Evolutionary conservation across 2,888 invertebrate species (phyloP).

Genomic region (Cosmorhoe ocellata): DNA sequence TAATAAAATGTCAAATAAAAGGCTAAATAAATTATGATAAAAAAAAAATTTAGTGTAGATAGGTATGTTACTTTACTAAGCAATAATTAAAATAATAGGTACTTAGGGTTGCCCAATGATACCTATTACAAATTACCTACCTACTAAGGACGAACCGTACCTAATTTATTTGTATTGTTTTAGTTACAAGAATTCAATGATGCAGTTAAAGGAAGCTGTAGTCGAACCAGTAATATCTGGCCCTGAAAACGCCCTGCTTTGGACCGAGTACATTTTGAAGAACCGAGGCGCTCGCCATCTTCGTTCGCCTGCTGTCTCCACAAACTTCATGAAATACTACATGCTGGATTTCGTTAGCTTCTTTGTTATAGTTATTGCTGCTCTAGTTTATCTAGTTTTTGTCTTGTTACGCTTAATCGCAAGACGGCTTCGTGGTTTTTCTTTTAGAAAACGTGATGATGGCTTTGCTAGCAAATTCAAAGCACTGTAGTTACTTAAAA

Average conservation of each 20-base stretch:
- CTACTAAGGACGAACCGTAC: no score
- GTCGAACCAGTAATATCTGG: slow-evolving; percentile 62
- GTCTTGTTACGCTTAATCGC: slow-evolving; percentile 42
- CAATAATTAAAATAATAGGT: no score
- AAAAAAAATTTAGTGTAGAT: no score
- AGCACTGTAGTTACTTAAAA: slow-evolving; percentile 39
- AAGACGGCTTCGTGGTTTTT: slow-evolving; percentile 47
- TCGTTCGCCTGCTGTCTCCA: slow-evolving; percentile 64
- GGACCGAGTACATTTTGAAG: slow-evolving; percentile 79
- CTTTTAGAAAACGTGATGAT: slow-evolving; percentile 23
- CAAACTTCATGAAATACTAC: slow-evolving; percentile 62
- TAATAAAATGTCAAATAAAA: no score
- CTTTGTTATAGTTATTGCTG: slow-evolving; percentile 34
- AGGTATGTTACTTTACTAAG: no score
- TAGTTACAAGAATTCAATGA: slow-evolving; percentile 64
- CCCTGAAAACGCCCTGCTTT: slow-evolving; percentile 75
- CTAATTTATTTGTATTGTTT: slow-evolving; percentile 28
- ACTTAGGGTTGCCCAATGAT: no score
- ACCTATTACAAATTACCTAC: no score
- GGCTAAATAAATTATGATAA: no score
- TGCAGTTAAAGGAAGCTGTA: slow-evolving; percentile 49
- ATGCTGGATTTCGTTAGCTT: slow-evolving; percentile 59
- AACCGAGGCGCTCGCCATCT: slow-evolving; percentile 70
- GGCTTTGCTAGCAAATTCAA: slow-evolving; percentile 61
- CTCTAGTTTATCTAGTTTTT: slow-evolving; percentile 40